Conservation (phyloP, 2,113 vertebrate species). For the Hyperopisus bebe region DNA sequence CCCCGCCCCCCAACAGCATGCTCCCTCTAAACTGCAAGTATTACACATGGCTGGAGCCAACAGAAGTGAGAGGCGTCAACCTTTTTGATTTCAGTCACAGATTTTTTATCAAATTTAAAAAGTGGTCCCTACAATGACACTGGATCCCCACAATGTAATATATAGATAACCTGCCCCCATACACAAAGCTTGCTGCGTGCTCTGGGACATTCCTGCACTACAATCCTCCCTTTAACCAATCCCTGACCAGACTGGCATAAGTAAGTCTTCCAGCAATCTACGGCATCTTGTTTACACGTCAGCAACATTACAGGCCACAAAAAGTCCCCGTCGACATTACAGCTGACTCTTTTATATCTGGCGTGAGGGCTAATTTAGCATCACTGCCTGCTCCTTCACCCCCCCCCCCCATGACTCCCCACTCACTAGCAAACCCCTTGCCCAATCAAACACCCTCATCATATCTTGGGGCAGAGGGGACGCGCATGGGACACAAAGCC, state of each 20-base stretch:
- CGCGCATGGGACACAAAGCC: conserved; percentile 56
- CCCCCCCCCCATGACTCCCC: not conserved
- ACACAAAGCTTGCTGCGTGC: not conserved
- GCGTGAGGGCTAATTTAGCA: not conserved
- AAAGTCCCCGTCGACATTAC: not conserved
- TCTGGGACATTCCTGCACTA: not conserved
- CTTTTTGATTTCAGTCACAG: not conserved
- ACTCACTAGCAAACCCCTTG: not conserved
- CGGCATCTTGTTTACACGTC: conserved; percentile 7
- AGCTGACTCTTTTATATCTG: not conserved
- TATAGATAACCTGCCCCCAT: not conserved
- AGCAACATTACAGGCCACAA: not conserved
- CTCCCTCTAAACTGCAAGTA: not conserved
- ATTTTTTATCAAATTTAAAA: not conserved
- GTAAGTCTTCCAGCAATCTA: not conserved
- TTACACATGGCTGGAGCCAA: not conserved
- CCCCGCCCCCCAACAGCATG: not conserved
- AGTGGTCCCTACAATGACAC: not conserved
- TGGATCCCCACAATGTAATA: not conserved
- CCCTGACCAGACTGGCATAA: not conserved
- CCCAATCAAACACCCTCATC: conserved; percentile 40
- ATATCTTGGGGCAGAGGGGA: conserved; percentile 37
- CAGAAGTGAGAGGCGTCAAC: not conserved
- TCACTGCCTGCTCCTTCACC: not conserved
- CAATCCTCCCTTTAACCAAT: not conserved